phyloP scores from a whole-genome alignment of 2,888 invertebrate species.

The Ryuthela nishihirai region DNA sequence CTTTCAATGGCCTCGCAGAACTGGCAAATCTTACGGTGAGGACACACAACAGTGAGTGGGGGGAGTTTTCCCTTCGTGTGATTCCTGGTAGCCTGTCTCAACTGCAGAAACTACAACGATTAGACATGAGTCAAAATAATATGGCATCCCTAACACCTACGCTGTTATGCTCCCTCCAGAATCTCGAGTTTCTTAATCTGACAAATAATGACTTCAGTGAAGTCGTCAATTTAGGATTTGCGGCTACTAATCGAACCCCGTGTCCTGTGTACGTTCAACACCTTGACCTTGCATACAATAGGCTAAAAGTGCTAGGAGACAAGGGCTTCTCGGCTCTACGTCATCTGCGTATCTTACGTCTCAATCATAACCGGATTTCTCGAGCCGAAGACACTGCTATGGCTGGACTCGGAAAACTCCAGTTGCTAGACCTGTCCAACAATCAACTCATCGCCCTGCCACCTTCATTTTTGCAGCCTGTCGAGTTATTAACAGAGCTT shows the following conservation, averaged over 20 bases:
- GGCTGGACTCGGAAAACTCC: slow-evolving; percentile 57
- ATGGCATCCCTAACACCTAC: slow-evolving; percentile 36
- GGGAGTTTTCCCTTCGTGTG: slow-evolving; percentile 37
- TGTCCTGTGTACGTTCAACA: slow-evolving; percentile 40
- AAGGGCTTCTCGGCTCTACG: slow-evolving; percentile 69
- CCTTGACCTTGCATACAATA: slow-evolving; percentile 56
- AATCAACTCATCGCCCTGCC: slow-evolving; percentile 63
- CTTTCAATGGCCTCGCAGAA: slow-evolving; percentile 40
- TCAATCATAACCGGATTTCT: slow-evolving; percentile 78
- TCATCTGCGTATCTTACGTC: slow-evolving; percentile 77
- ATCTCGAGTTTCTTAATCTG: slow-evolving; percentile 40
- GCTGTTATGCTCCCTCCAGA: slow-evolving; percentile 38
- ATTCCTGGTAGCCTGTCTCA: slow-evolving; percentile 35
- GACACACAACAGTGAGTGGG: slow-evolving; percentile 43
- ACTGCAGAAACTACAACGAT: slow-evolving; percentile 29
- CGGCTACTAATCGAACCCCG: slow-evolving; percentile 29
- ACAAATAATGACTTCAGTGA: slow-evolving; percentile 41
- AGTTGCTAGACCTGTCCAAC: slow-evolving; percentile 66
- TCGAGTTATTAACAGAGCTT: slow-evolving; percentile 74
- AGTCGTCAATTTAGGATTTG: slow-evolving; percentile 40
- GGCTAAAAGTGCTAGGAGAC: slow-evolving; percentile 72
- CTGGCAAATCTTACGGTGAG: slow-evolving; percentile 41
- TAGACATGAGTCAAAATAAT: slow-evolving; percentile 41
- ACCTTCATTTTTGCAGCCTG: slow-evolving; percentile 69
- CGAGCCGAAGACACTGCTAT: slow-evolving; percentile 43